Conservation (phyloP, 92 coral and sea anemone genomes). For the Bergia sp. region DNA sequence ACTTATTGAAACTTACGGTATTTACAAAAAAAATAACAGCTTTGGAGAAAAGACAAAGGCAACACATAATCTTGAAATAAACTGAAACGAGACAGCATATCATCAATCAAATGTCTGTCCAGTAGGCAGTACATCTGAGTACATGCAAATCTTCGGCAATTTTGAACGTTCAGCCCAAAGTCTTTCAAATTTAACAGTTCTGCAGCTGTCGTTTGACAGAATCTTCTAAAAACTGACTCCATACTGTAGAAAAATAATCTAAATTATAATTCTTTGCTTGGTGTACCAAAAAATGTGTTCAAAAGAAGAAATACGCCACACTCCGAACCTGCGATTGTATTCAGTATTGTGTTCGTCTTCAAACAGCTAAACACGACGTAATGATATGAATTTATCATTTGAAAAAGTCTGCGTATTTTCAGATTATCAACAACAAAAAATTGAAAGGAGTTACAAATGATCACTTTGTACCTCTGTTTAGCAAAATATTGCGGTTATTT, state of each 20-base stretch:
- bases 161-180: not conserved
- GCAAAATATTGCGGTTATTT: constrained; percentile 21
- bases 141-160: not conserved
- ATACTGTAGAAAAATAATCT: not conserved
- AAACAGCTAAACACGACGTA: not conserved
- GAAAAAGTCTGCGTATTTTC: not conserved
- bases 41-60: not conserved
- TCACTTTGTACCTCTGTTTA: not conserved
- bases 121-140: too few species aligned
- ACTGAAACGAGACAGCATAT: not conserved
- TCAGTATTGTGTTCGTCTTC: not conserved
- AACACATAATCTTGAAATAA: not conserved
- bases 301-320: not conserved
- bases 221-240: not conserved
- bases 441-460: not conserved
- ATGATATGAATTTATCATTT: constrained; percentile 8
- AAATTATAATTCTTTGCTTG: not conserved
- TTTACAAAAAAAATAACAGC: not conserved
- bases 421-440: not conserved
- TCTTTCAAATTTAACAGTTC: not conserved
- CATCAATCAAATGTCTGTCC: too few species aligned
- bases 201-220: not conserved
- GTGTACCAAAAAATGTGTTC: too few species aligned
- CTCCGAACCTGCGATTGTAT: not conserved
- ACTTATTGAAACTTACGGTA: not conserved